phyloP scores from a whole-genome alignment of 2,113 vertebrate genomes.

The Cyprinodon tularosa region DNA sequence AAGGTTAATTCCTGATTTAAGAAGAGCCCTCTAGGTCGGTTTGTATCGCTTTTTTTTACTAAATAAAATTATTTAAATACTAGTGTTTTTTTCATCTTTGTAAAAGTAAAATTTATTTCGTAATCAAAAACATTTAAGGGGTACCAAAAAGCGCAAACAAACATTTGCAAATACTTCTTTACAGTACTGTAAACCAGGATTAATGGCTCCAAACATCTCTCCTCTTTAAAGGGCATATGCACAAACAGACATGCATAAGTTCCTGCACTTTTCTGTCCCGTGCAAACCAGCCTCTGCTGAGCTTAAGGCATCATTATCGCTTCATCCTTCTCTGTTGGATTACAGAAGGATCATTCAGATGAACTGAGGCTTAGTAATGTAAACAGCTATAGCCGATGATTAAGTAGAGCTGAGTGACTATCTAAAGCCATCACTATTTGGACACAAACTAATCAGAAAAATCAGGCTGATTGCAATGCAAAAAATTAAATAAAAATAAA shows the following conservation, averaged over 20 bases:
- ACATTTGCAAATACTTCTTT: background rate
- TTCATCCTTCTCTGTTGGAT: constrained; percentile 52
- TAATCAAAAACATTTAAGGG: background rate
- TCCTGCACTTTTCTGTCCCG: background rate
- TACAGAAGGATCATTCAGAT: constrained; percentile 43
- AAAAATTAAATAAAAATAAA: constrained; percentile 15
- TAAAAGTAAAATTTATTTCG: background rate
- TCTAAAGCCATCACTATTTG: constrained; percentile 20
- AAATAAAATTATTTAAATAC: background rate
- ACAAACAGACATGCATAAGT: background rate
- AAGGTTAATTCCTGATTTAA: too few species aligned
- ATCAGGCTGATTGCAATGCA: background rate
- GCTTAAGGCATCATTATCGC: background rate
- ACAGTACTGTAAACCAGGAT: background rate
- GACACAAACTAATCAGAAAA: background rate
- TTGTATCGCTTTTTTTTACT: background rate
- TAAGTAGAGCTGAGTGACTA: constrained; percentile 44
- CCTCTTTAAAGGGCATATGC: background rate
- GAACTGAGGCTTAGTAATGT: constrained; percentile 45
- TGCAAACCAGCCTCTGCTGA: background rate
- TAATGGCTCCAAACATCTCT: background rate
- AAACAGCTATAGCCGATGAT: constrained; percentile 41
- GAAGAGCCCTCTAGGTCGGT: background rate
- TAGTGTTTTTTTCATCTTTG: background rate
- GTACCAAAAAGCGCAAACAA: background rate